Base-by-base conservation (phyloP, 2,113 vertebrate species). In the Tenrec ecaudatus region DNA sequence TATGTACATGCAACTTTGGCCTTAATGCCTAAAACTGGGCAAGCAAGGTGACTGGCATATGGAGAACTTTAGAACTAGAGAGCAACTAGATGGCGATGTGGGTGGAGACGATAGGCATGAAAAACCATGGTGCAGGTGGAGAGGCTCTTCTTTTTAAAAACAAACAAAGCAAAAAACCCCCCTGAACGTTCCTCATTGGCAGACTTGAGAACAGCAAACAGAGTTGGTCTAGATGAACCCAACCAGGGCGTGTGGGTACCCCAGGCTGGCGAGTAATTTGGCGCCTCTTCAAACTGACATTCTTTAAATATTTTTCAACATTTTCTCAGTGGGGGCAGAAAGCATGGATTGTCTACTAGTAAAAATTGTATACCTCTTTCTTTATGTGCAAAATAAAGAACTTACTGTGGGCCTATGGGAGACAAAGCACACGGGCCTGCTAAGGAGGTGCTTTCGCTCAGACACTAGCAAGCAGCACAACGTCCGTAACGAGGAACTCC, bases 281-380 rank as follows among this genome's bases (percentile, higher is more conserved):
- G 81, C 89, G 16, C 19, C 58, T 27, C 80, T 93, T 85, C 91
- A 76, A 82, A 76, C 4, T 76, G 82, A 69, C 86, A 88, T 94
- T 58, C 77, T 88, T 83, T 31, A 90, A 88, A 86, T 71, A 22
- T 68, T 90, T 58, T 79, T n/a, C 76, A 86, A 75, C 64, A 71
- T 92, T 83, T 94, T 89, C 89, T 80, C 77, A 58, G 87, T 77
- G 40, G 87, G 20, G 31, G 6, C 53, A 92, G 73, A 95, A 89
- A 86, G 87, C 84, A 80, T 75, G 78, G 71, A 66, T 38, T 95
- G 87, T 86, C 66, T 73, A 40, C 31, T 64, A 89, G 76, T n/a
- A 80, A 88, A 95, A 77, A 69, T 23, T 81, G 47, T 33, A 36
- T 62, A 75, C 23, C 73, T 82, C 92, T 86, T 91, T 83, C 86